phyloP scores from a whole-genome alignment of 2,888 invertebrate genomes.

The Xanthostigma xanthostigma region DNA sequence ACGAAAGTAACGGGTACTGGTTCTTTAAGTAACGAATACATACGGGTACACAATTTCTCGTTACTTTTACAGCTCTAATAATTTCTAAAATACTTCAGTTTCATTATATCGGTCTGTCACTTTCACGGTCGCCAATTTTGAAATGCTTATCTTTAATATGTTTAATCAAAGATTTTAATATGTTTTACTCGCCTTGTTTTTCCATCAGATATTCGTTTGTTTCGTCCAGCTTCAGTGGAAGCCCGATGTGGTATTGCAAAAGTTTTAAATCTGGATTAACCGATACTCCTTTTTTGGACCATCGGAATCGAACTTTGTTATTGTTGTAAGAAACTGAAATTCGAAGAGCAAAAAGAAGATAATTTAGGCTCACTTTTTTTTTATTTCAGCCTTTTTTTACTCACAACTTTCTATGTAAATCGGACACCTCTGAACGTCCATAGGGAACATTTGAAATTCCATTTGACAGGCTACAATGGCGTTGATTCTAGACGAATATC shows the following conservation, averaged over 20 bases:
- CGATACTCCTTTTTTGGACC: conserved; percentile 60
- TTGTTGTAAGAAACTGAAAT: conserved; percentile 63
- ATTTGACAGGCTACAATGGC: conserved; percentile 76
- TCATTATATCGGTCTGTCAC: no score
- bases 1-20: no score
- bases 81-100: no score
- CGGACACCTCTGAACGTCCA: conserved; percentile 75
- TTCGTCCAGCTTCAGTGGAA: conserved; percentile 55
- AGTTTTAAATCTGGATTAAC: conserved; percentile 67
- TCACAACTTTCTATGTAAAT: conserved; percentile 75
- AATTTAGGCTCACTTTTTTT: background rate
- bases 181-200: conserved; percentile 44
- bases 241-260: conserved; percentile 62
- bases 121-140: no score
- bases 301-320: conserved; percentile 56
- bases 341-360: background rate
- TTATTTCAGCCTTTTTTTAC: conserved; percentile 24
- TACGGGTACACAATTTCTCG: no score
- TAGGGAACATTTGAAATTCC: conserved; percentile 74
- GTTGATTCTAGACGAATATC: conserved; percentile 69
- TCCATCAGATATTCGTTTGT: conserved; percentile 59
- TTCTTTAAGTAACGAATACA: no score
- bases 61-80: no score
- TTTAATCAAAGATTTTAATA: no score
- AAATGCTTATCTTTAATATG: no score